Evolutionary conservation across 1,140 invertebrate species (phyloP), one percentile per base, ranked within the genome.

Genomic region (Pissodes strobi): DNA sequence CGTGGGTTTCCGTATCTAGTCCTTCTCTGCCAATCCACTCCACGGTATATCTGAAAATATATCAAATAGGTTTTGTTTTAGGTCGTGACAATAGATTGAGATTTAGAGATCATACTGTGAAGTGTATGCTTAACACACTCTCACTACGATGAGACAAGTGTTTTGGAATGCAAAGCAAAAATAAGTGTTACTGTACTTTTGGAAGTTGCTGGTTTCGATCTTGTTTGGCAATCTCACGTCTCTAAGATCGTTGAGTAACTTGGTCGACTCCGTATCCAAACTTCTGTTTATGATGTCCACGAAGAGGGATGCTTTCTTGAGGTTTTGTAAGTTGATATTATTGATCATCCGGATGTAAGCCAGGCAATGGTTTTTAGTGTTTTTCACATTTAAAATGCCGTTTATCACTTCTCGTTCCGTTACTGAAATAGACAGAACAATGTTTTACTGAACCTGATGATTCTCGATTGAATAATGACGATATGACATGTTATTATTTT

Each of bases 351-450:
- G 83, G 2, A 98, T 87, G 75, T 97, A 98, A 0, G 94, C 94
- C n/a, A 98, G 80, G 71, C 94, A 96, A 79, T 98, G 95, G 72
- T 97, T 96, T 77, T 94, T 95, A 0, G 94, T 96, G 71, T 97
- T 95, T 72, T 93, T 92, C 0, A 97, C 95, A 70, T 92, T 94
- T 9, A 99, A 77, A 30, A 98, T 85, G 0, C 97, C 96, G 71
- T 97, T 95, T 60, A 97, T 97, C 0, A 98, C 94, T 82, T 99
- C 97, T 49, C 96, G 81, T 82, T 99, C 97, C 0, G 97, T 99
- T 9, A 99, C 97, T 97, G 77, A 82, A 65, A 64, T 19, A 17
- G 10, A 53, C 2, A n/a, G n/a, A n/a, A n/a, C n/a, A n/a, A n/a
- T n/a, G n/a, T n/a, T n/a, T n/a, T n/a, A n/a, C n/a, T n/a, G n/a